Evolutionary conservation across 2,113 vertebrate genomes (phyloP), one percentile per base, ranked within the genome.

Genomic region (Chaenogobius annularis): DNA sequence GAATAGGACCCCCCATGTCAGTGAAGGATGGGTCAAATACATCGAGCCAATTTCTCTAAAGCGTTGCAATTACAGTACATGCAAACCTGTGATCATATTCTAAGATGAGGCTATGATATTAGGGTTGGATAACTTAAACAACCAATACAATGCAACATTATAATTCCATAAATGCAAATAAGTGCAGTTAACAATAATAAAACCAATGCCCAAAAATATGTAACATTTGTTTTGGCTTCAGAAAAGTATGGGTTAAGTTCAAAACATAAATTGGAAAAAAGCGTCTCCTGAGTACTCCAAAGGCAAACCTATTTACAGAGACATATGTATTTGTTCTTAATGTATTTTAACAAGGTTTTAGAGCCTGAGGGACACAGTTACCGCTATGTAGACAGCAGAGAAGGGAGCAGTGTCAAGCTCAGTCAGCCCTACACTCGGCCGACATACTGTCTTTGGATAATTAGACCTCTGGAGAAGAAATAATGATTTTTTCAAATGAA

Each of bases 391-490:
- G 40, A 61, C 52, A 17, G 54, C n/a, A 44, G 64, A 64, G 73
- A 74, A n/a, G n/a, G n/a, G n/a, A n/a, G n/a, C n/a, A n/a, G 2
- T 20, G 58, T 54, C 22, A 15, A 46, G 35, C 46, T 61, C n/a
- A 66, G 74, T 50, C 46, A 19, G 69, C 62, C 48, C 6, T 54
- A 20, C 11, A 23, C 22, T n/a, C n/a, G 20, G 15, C 20, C 8
- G 70, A 64, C 63, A 56, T 44, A 64, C 31, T 66, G 56, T 71
- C 74, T 67, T 75, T 67, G 23, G 54, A 82, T 56, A 68, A 80
- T 40, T 40, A 40, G 37, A 40, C 37, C 37, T 40, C 37, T 40
- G 37, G 37, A 40, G 37, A 40, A 40, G 37, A 40, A 40, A 40
- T 5, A 40, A 40, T 40, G 6, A 6, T 40, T 40, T 40, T 40